These are phyloP conservation scores for Caenorhabditis inopinata DNA, from an alignment of 1,140 invertebrate genomes.

Conservation along the genomic window DNA sequence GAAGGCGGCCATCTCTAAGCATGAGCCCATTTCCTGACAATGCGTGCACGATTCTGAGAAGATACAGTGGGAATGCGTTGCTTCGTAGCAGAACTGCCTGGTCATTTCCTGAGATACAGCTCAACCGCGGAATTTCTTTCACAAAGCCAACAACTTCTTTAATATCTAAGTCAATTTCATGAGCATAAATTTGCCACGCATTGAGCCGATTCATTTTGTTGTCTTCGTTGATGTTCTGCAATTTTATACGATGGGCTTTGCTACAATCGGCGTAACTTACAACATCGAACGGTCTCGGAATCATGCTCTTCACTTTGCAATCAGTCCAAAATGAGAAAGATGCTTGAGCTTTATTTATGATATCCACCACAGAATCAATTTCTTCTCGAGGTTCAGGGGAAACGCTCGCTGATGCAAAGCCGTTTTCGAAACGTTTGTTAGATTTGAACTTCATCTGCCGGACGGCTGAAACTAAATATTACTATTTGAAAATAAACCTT, in stretches of 20 bases:
- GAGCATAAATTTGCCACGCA: slow-evolving; percentile 29
- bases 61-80: not conserved
- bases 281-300: not conserved
- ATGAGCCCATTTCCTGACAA: not conserved
- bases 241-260: not conserved
- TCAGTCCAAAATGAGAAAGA: not conserved
- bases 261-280: not conserved
- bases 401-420: not conserved
- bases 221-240: not conserved
- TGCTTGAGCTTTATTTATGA: not conserved
- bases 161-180: not conserved
- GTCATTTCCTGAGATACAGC: not conserved
- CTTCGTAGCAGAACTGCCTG: not conserved
- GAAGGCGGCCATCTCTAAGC: not conserved
- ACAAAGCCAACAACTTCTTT: not conserved
- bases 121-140: not conserved
- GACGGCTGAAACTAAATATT: not conserved
- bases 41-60: not conserved
- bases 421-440: not conserved
- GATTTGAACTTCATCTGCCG: not conserved
- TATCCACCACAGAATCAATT: not conserved
- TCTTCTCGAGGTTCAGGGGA: not conserved
- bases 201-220: not conserved
- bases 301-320: not conserved
- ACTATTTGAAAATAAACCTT: too few species aligned